Base-by-base conservation (phyloP, 1,140 invertebrate species). In the Stenopsyche tienmushanensis region DNA sequence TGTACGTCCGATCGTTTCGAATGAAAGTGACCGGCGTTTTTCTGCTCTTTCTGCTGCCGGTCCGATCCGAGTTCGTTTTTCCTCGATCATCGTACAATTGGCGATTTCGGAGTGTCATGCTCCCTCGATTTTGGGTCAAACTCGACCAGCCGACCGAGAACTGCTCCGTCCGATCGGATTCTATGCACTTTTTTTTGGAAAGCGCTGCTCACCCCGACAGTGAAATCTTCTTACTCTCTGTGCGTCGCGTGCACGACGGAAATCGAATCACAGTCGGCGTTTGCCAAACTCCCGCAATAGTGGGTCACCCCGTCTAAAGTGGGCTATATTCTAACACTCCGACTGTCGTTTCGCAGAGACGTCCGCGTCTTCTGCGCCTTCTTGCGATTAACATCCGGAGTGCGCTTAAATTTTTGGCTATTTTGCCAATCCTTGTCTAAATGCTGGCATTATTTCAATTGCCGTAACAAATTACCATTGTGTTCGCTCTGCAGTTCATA, bases 51-150 rank as follows among this genome's bases (percentile, higher is more conserved):
- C 29, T 5, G 29, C 29, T 34, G 5, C 29, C 13, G 5, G 5
- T 13, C 13, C 29, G 29, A 13, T 34, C 13, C 29, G 5, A 13
- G 29, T 34, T 13, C 13, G 13, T 34, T 5, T 13, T 34, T 5
- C 5, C 29, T 34, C 5, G 29, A 5, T 34, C 5, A 5, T 34
- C 5, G 5, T 34, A 13, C 29, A 5, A 13, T 7, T 23, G 9
- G 39, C 39, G 55, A 58, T 58, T 58, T 58, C 44, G n/a, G 53
- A 41, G 17, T 42, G 53, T 39, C 39, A 60, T 24, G 57, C 57
- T 60, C 44, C 17, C 42, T 24, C 29, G 57, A 47, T 60, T 60
- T 60, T 60, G 57, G 57, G 57, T 60, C 57, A 60, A 60, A 47
- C 57, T 60, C 47, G 41, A 47, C 42, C 57, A 26, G 23, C 57